Percentiles rank a stretch among this genome's conserved stretches.
phyloP scores from a whole-genome alignment of 2,113 vertebrate species.

The Gobius niger region DNA sequence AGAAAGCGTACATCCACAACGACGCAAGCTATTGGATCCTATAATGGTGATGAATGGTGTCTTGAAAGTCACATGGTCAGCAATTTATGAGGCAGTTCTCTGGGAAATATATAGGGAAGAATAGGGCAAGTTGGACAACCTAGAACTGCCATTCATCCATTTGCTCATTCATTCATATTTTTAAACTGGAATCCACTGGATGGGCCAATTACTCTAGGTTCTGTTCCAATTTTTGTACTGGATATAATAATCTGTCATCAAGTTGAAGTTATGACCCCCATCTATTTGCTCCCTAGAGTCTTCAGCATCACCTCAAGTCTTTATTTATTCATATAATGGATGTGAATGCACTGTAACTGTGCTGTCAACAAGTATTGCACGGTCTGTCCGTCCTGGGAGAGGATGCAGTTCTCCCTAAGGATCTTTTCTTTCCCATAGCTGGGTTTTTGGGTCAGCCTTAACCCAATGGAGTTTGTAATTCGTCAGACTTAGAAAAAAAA shows the following conservation, averaged over 20 bases:
- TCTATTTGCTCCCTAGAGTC: background rate
- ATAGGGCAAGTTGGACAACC: background rate
- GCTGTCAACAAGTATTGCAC: background rate
- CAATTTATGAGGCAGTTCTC: background rate
- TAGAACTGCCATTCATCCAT: background rate
- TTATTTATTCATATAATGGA: background rate
- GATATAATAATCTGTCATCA: too few relatives aligned
- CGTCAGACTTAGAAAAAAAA: too few relatives aligned
- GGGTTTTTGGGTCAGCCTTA: background rate
- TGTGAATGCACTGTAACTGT: background rate
- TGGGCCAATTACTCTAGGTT: too few relatives aligned
- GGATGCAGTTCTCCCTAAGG: background rate
- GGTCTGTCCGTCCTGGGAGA: background rate
- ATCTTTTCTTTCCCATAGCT: slow-evolving; percentile 1
- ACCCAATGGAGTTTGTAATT: background rate
- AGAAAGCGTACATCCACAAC: too few relatives aligned
- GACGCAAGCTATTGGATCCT: background rate
- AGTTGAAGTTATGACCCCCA: too few relatives aligned
- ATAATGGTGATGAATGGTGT: slow-evolving; percentile 2
- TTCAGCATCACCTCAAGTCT: background rate
- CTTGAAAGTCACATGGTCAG: slow-evolving; percentile 2
- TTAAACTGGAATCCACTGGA: too few relatives aligned
- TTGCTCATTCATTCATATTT: too few relatives aligned
- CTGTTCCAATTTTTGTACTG: too few relatives aligned
- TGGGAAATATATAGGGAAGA: background rate